Evolutionary conservation across 2,888 invertebrate genomes (phyloP).

Genomic region (Brachynemurus nebulosus): DNA sequence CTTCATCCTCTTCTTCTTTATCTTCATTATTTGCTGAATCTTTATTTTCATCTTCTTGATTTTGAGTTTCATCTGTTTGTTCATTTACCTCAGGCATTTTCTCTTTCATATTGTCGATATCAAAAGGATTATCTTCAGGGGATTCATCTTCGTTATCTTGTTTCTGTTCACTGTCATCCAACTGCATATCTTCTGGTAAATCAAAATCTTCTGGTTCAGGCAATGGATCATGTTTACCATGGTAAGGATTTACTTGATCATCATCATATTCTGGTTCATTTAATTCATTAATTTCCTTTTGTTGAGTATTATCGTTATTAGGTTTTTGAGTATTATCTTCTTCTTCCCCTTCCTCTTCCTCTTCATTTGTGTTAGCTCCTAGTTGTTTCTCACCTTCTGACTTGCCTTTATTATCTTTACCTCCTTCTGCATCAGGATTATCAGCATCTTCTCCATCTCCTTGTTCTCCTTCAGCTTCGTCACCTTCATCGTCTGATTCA

Average conservation of each 20-base stretch:
- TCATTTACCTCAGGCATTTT: constrained; percentile 22
- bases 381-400: constrained; percentile 54
- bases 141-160: constrained; percentile 45
- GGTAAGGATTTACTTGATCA: constrained; percentile 71
- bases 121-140: constrained; percentile 69
- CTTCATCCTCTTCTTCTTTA: constrained; percentile 26
- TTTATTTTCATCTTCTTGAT: constrained; percentile 30
- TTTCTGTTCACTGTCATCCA: constrained; percentile 56
- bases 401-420: constrained; percentile 33
- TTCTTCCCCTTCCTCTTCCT: constrained; percentile 39
- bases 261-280: constrained; percentile 68
- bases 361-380: constrained; percentile 57
- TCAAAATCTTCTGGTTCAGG: constrained; percentile 80
- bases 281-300: constrained; percentile 64
- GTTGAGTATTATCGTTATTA: not conserved
- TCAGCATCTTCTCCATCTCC: constrained; percentile 20
- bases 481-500: constrained; percentile 45
- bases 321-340: constrained; percentile 37
- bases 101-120: constrained; percentile 66
- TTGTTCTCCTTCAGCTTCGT: constrained; percentile 40
- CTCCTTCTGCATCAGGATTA: constrained; percentile 32
- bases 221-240: constrained; percentile 60
- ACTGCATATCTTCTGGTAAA: constrained; percentile 71
- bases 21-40: constrained; percentile 34
- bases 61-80: constrained; percentile 21